A percentile compares a stretch with the other conserved stretches of the same genome.
These are phyloP conservation scores for Hyphantria cunea DNA, from an alignment of 1,140 invertebrate genomes.

Conservation along the genomic window DNA sequence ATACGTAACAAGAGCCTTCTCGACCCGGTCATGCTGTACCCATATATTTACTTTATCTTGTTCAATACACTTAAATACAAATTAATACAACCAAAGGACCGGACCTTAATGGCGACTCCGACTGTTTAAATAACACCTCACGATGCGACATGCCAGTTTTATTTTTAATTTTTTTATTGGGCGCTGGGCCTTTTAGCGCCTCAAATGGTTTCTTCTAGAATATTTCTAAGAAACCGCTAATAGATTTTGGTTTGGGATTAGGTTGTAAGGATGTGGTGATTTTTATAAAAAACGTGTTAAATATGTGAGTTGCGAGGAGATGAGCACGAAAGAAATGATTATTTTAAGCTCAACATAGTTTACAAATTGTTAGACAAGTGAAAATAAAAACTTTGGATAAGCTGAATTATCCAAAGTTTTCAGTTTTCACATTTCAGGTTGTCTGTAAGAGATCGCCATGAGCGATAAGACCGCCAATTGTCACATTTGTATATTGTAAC, in stretches of 20 bases:
- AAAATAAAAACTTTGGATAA: too few species aligned
- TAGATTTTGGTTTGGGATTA: conserved; percentile 30
- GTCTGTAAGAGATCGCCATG: too few species aligned
- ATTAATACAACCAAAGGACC: conserved; percentile 78
- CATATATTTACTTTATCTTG: conserved; percentile 80
- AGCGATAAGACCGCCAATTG: too few species aligned
- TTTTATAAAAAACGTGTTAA: too few species aligned
- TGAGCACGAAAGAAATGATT: too few species aligned
- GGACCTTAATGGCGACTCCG: conserved; percentile 69
- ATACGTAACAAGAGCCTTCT: conserved; percentile 56
- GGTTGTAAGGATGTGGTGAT: neutral
- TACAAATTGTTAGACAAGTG: too few species aligned
- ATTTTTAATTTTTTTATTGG: conserved; percentile 69
- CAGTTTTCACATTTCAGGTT: too few species aligned
- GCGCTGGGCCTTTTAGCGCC: conserved; percentile 54
- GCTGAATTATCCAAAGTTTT: too few species aligned
- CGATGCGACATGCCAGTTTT: conserved; percentile 66
- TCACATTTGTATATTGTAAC: too few species aligned
- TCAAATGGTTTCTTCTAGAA: conserved; percentile 41
- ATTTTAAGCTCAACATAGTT: too few species aligned
- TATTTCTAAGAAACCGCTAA: conserved; percentile 53
- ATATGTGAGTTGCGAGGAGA: too few species aligned
- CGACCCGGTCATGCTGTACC: conserved; percentile 53
- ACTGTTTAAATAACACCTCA: conserved; percentile 80
- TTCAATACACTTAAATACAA: conserved; percentile 81